Evolutionary conservation across 2,113 vertebrate species (phyloP), one percentile per base, ranked within the genome.

Genomic region (Lepisosteus oculatus): DNA sequence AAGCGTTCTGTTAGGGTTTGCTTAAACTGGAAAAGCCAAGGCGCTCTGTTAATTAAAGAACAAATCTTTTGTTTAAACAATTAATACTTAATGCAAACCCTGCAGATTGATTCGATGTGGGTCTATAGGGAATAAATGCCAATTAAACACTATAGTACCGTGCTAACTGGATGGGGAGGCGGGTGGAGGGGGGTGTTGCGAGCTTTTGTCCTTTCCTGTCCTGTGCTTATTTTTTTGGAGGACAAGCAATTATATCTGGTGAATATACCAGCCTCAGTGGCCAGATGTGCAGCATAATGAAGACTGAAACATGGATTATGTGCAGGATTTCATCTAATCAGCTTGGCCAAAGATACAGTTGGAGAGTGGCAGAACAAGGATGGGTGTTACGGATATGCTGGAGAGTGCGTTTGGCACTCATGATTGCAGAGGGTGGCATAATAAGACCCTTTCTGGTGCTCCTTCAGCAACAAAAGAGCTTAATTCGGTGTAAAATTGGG

Each of bases 401-500:
- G 51, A 41, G 14, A 57, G 70, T 55, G 68, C 45, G 17, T 41
- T 43, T 51, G 47, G 55, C 14, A 14, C 47, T 51, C 9, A 9
- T 51, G 47, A n/a, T 12, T 11, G 54, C 29, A 5, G 47, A 11
- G 43, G 56, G 6, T 55, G 8, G 71, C 8, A 43, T 57, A 43
- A 6, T 13, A n/a, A n/a, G 43, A 29, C 47, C 63, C 43, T 29
- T 43, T 2, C 47, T 45, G 43, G 51, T 55, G 56, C 51, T 43
- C 54, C 42, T 17, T 55, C 45, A 65, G 6, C 68, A 65, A 73
- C 68, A 61, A 73, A 73, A 70, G 45, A 41, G 66, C 69, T 73
- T 75, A 75, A 75, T 75, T 75, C 55, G 45, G 69, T 72, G 69
- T 78, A 68, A 80, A 76, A 76, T 80, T 78, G 72, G 69, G 66